Evolutionary conservation across 2,888 invertebrate species (phyloP).

Genomic region (Frankliniella fusca): DNA sequence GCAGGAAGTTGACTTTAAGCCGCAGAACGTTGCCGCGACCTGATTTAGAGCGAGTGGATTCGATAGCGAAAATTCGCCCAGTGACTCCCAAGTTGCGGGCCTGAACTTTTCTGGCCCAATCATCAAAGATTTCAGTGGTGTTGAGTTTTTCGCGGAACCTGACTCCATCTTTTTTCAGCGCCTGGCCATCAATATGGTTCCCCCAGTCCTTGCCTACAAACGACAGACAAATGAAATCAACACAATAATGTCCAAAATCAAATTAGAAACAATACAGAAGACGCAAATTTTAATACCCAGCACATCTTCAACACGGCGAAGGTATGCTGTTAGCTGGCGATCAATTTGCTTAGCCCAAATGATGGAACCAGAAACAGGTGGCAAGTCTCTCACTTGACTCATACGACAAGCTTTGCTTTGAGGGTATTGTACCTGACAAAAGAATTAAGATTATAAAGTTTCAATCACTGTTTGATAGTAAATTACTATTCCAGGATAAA

Average conservation of each 20-base stretch:
- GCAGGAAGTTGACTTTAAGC: constrained; percentile 88
- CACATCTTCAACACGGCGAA: constrained; percentile 96
- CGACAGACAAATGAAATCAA: constrained; percentile 9
- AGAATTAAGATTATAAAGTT: neutral
- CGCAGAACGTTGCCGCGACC: constrained; percentile 81
- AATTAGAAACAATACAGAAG: neutral
- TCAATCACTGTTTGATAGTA: neutral
- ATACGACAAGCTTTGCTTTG: constrained; percentile 90
- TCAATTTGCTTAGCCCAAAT: constrained; percentile 99
- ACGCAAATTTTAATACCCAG: constrained; percentile 59
- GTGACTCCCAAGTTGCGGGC: constrained; percentile 90
- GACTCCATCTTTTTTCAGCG: constrained; percentile 94
- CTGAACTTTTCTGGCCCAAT: constrained; percentile 93
- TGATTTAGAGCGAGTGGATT: constrained; percentile 70
- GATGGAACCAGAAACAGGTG: constrained; percentile 95
- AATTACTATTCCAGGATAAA: too few relatives aligned
- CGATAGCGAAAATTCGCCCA: constrained; percentile 91
- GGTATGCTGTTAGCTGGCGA: constrained; percentile 90
- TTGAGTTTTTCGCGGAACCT: constrained; percentile 95
- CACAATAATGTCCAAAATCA: neutral
- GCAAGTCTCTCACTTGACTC: constrained; percentile 88
- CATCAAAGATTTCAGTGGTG: constrained; percentile 95
- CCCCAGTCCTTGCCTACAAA: constrained; percentile 92
- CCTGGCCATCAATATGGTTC: constrained; percentile 97
- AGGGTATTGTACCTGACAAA: constrained; percentile 73